A percentile compares a stretch with the other conserved stretches of the same genome.
These are phyloP conservation scores for Penaeus monodon DNA, from an alignment of 2,888 invertebrate species.

Conservation along the genomic window DNA sequence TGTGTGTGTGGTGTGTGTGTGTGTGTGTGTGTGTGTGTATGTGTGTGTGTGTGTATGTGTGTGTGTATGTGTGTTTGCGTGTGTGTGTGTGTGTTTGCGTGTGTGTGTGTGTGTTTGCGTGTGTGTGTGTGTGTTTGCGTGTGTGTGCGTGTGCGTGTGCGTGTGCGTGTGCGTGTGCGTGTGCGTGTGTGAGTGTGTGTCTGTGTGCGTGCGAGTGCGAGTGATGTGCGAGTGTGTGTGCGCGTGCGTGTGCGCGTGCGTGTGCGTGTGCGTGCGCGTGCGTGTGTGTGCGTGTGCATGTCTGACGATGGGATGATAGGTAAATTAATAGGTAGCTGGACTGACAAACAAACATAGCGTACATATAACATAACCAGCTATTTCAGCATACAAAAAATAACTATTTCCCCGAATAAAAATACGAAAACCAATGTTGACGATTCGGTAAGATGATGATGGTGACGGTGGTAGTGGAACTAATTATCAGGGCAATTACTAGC, in stretches of 20 bases:
- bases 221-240: neutral
- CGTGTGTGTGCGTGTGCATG: neutral
- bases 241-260: neutral
- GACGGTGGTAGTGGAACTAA: no score
- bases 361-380: no score
- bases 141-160: neutral
- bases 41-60: slow-evolving; percentile 4
- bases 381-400: no score
- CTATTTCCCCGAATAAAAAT: no score
- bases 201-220: neutral
- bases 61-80: neutral
- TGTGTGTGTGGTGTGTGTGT: neutral
- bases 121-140: neutral
- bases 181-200: neutral
- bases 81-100: neutral
- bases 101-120: neutral
- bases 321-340: no score
- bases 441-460: no score
- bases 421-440: no score
- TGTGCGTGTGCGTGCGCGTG: neutral
- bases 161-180: neutral
- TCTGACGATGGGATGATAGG: no score
- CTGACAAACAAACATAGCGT: no score
- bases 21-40: slow-evolving; percentile 4
- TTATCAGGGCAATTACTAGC: no score